A percentile compares a stretch with the other conserved stretches of the same genome.
Evolutionary conservation across 2,797 vertebrate genomes (phyloP).

Genomic region (Gila robusta): DNA sequence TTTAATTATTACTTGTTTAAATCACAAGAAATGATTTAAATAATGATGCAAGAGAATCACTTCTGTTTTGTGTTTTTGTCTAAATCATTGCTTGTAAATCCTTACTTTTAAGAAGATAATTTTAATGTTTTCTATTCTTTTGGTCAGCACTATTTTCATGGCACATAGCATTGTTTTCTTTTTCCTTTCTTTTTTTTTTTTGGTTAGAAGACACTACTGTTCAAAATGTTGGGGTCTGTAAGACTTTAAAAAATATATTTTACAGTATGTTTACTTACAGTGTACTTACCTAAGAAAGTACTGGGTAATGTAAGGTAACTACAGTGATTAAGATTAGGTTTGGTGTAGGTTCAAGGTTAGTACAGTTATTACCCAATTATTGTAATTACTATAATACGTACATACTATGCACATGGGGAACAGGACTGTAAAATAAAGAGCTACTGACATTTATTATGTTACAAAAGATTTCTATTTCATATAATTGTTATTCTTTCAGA

Average conservation of each 20-base stretch:
- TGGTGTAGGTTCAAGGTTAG: neutral
- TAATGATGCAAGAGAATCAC: neutral
- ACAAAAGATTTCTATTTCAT: neutral
- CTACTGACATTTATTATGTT: too few species aligned
- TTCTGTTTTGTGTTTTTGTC: neutral
- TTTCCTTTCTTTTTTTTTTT: too few species aligned
- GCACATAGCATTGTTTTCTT: neutral
- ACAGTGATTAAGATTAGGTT: neutral
- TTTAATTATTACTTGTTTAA: neutral
- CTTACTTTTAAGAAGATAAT: neutral
- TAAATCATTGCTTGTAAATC: neutral
- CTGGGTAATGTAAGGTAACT: neutral
- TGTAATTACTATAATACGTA: neutral
- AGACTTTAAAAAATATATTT: neutral
- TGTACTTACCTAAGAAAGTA: neutral
- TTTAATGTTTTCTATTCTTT: too few species aligned
- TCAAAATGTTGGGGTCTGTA: too few species aligned
- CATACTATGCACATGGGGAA: neutral
- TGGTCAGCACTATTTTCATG: too few species aligned
- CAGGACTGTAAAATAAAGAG: neutral
- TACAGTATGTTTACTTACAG: too few species aligned
- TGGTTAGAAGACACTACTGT: neutral
- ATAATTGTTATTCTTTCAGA: too few species aligned
- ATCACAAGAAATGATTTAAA: neutral
- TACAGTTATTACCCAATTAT: neutral